phyloP scores from a whole-genome alignment of 2,113 vertebrate genomes.

The Pimephales promelas region DNA sequence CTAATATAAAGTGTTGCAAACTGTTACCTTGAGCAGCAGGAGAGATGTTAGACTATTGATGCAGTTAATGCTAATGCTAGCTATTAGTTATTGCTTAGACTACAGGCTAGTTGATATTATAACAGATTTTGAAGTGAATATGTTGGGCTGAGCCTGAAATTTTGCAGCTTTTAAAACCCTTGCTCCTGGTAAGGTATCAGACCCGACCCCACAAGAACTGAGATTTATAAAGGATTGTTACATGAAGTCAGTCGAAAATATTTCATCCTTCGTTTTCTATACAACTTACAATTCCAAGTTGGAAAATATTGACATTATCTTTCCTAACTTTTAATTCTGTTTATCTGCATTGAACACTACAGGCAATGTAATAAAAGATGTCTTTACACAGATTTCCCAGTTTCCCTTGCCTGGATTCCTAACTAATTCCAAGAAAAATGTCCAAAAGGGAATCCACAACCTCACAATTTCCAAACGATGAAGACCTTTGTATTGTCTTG shows the following conservation, averaged over 20 bases:
- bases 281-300: background rate
- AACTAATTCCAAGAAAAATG: background rate
- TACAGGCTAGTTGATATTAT: background rate
- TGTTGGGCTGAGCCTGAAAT: background rate
- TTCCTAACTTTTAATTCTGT: background rate
- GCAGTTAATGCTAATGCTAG: background rate
- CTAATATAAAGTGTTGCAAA: background rate
- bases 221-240: background rate
- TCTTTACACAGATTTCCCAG: constrained; percentile 5
- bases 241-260: background rate
- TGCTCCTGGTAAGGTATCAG: background rate
- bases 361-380: background rate
- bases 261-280: background rate
- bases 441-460: background rate
- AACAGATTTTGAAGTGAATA: background rate
- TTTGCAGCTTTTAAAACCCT: background rate
- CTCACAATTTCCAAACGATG: background rate
- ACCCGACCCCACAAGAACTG: background rate
- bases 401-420: background rate
- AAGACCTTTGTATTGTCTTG: background rate
- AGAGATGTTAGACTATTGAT: background rate
- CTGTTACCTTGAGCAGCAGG: background rate
- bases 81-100: background rate
- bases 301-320: background rate
- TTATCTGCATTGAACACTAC: background rate